Evolutionary conservation across 2,113 vertebrate species (phyloP).

Genomic region (Mastomys natalensis): DNA sequence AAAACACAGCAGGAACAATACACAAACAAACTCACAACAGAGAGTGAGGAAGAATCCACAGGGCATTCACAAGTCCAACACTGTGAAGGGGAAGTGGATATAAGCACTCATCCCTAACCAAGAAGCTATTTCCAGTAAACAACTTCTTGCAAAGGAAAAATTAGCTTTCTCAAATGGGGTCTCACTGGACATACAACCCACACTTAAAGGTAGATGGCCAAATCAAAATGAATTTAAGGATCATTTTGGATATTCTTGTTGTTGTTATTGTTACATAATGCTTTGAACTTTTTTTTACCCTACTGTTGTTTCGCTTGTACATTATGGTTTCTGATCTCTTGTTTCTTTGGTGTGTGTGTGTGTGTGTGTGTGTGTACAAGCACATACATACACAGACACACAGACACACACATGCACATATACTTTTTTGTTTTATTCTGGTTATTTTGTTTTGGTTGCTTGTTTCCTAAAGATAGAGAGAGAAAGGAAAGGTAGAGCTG

Average conservation of each 20-base stretch:
- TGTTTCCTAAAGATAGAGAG: background rate
- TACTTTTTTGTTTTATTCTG: background rate
- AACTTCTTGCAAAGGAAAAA: background rate
- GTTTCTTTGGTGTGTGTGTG: background rate
- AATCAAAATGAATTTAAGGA: background rate
- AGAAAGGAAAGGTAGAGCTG: background rate
- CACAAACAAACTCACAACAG: background rate
- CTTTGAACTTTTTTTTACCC: background rate
- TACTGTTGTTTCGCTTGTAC: background rate
- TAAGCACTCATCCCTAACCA: background rate
- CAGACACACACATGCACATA: no score
- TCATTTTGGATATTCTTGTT: background rate
- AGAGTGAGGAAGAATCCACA: background rate
- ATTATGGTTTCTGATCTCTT: background rate
- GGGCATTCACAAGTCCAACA: background rate
- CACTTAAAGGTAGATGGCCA: background rate
- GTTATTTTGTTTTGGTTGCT: background rate
- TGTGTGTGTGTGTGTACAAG: background rate
- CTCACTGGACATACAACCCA: background rate
- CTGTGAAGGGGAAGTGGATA: background rate
- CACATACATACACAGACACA: background rate
- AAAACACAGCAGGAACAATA: background rate
- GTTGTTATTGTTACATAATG: background rate
- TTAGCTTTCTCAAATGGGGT: background rate
- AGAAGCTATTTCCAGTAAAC: background rate